A percentile compares a stretch with the other conserved stretches of the same genome.
Evolutionary conservation across 2,113 vertebrate species (phyloP).

Genomic region (Labeo catla): DNA sequence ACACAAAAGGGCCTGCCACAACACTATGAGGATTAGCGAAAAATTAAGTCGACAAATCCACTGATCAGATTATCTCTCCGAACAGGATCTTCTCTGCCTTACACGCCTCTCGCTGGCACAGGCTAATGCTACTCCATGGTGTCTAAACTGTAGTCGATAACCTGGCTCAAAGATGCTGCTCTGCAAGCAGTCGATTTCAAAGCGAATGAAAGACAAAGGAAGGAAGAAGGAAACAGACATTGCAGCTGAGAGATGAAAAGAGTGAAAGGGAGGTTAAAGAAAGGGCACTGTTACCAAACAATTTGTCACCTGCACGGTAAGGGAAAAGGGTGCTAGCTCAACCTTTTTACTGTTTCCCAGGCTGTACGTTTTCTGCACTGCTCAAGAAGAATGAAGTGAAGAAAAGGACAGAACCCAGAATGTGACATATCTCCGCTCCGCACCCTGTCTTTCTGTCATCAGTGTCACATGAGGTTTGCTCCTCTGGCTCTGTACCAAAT

Average conservation of each 20-base stretch:
- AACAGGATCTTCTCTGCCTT: constrained; percentile 29
- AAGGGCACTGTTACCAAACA: constrained; percentile 8
- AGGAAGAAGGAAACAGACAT: neutral
- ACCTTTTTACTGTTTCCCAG: neutral
- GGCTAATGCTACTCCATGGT: neutral
- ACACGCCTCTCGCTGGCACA: neutral
- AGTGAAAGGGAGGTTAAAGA: constrained; percentile 21
- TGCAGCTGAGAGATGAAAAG: neutral
- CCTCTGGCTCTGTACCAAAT: constrained; percentile 8
- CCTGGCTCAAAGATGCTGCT: neutral
- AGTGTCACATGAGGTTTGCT: constrained; percentile 6
- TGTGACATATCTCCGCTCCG: constrained; percentile 3
- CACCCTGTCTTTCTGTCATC: constrained; percentile 23
- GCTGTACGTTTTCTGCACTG: neutral
- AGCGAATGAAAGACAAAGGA: neutral
- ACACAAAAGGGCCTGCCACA: constrained; percentile 32
- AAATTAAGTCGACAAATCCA: constrained; percentile 52
- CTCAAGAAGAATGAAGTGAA: neutral
- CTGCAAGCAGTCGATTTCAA: constrained; percentile 8
- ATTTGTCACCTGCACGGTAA: neutral
- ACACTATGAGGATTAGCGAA: constrained; percentile 45
- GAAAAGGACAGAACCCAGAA: neutral
- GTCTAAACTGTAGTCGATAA: constrained; percentile 38
- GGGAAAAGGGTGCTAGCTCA: neutral
- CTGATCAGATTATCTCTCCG: constrained; percentile 46